These are phyloP conservation scores for Alsophila aescularia DNA, from an alignment of 2,888 invertebrate genomes.

Conservation along the genomic window DNA sequence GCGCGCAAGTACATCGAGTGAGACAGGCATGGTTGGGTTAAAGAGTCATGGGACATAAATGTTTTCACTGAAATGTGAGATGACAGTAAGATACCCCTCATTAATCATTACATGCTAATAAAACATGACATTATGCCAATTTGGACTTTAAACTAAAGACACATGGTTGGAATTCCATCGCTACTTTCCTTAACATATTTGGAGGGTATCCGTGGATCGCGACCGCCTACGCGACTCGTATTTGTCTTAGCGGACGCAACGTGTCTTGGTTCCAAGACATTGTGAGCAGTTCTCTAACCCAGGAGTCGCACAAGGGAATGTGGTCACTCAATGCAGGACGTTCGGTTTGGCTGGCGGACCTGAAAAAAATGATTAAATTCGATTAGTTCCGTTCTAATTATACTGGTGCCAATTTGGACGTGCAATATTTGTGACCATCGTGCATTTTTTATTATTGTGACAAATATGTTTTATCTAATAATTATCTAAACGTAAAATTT, in stretches of 20 bases:
- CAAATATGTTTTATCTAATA: no score
- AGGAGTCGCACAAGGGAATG: conserved; percentile 26
- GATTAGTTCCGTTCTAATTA: no score
- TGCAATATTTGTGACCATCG: no score
- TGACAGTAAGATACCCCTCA: no score
- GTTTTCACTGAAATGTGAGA: no score
- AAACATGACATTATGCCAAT: neutral
- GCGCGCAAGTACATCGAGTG: no score
- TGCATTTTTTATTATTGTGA: no score
- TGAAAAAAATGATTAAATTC: conserved; percentile 39
- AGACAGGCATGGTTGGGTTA: no score
- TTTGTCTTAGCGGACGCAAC: conserved; percentile 72
- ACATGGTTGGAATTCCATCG: conserved; percentile 12
- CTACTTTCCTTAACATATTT: conserved; percentile 20
- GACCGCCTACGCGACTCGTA: conserved; percentile 34
- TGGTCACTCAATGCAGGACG: conserved; percentile 57
- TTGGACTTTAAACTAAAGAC: conserved; percentile 4
- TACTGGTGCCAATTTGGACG: no score
- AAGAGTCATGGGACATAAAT: no score
- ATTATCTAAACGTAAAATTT: no score
- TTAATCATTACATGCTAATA: no score
- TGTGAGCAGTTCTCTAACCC: conserved; percentile 60
- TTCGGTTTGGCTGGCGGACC: conserved; percentile 62
- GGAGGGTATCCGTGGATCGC: conserved; percentile 26
- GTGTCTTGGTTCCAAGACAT: conserved; percentile 58